Conservation (phyloP, 2,888 invertebrate species). For the Cyaniris semiargus region DNA sequence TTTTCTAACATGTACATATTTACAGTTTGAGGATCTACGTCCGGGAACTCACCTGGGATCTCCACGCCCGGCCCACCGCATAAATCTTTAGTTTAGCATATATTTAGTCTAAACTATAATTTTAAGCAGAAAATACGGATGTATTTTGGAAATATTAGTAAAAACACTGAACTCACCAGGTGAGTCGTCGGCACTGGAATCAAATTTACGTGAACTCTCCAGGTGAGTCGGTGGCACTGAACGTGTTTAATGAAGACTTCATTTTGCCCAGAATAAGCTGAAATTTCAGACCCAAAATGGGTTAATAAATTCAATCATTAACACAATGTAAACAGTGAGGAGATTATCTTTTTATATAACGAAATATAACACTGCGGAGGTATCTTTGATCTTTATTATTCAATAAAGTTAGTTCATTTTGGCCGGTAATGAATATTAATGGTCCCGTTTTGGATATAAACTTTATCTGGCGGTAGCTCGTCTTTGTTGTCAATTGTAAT, state of each 20-base stretch:
- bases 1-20: too few relatives aligned
- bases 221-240: too few relatives aligned
- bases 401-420: slow-evolving; percentile 78
- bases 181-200: too few relatives aligned
- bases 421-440: slow-evolving; percentile 78
- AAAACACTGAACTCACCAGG: too few relatives aligned
- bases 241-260: neutral
- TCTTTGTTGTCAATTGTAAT: slow-evolving; percentile 23
- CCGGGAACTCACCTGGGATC: too few relatives aligned
- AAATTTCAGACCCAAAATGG: neutral
- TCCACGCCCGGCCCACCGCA: too few relatives aligned
- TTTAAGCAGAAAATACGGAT: too few relatives aligned
- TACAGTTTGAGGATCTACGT: too few relatives aligned
- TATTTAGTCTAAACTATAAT: too few relatives aligned
- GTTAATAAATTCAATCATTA: slow-evolving; percentile 1
- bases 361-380: slow-evolving; percentile 49
- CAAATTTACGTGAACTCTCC: too few relatives aligned
- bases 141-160: too few relatives aligned
- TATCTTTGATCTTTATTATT: slow-evolving; percentile 73
- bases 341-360: slow-evolving; percentile 40
- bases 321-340: neutral
- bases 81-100: too few relatives aligned
- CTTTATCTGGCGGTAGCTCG: slow-evolving; percentile 69
- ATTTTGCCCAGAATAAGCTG: neutral
- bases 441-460: slow-evolving; percentile 76